Evolutionary conservation across 1,140 invertebrate genomes (phyloP), one percentile per base, ranked within the genome.

Genomic region (Holcopasites calliopsidis): DNA sequence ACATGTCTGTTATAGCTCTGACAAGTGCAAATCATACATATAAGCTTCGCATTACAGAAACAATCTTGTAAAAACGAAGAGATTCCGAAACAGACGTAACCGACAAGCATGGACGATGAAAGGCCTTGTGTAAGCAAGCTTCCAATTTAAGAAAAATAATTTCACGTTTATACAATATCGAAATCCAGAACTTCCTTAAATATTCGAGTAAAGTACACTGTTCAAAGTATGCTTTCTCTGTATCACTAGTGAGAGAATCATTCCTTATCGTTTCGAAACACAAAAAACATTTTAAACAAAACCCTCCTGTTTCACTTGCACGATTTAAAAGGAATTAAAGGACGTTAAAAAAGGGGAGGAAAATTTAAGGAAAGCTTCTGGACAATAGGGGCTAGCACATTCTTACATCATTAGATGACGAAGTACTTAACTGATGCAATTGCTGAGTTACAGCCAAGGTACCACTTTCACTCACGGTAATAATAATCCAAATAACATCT

Each of bases 401-500:
- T 73, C 88, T 87, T 72, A 86, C 85, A 79, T 92, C 90, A 42
- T 88, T 90, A 33, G 89, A 87, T 65, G 89, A 89, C 81, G 89
- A 90, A 80, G 91, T 91, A 87, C 91, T 93, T 82, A 94, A 90
- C 72, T 93, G 90, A 80, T 94, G 93, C 83, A 96, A 89, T 82
- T 95, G 95, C 86, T 96, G 94, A 71, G 95, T 95, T 10, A 96
- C 88, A 62, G 93, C 94, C 57, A 95, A 85, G 44, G 95, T 93
- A 23, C 95, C 95, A 71, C 92, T 93, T 86, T 95, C 93, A 50
- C 92, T 94, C 28, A 96, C 95, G 33, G 92, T 92, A 73, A 95
- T 88, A 69, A 95, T 94, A 64, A 95, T 92, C 94, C 94, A 95
- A 80, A 96, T 95, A 57, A 93, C 89, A 79, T 96, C 95, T 95